Conservation (phyloP, 2,888 invertebrate genomes). For the Kryphioiulus occultus region DNA sequence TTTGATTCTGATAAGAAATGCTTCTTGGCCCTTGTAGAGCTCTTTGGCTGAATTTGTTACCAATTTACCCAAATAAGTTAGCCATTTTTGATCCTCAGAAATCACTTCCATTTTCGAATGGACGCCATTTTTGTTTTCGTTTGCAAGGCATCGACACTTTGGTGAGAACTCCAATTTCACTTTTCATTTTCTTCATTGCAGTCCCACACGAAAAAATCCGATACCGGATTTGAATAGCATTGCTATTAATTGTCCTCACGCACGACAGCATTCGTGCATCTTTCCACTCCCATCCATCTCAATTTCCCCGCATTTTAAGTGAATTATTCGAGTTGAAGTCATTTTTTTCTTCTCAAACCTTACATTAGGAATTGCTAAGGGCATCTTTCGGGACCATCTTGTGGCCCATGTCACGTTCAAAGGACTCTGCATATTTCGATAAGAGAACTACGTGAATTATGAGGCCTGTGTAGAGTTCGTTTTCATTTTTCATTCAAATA, state of each 20-base stretch:
- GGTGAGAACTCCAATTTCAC: slow-evolving; percentile 15
- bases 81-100: no score
- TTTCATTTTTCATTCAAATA: not conserved
- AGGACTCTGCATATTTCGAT: not conserved
- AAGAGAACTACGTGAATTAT: not conserved
- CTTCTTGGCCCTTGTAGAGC: not conserved
- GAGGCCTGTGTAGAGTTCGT: no score
- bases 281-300: not conserved
- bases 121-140: no score
- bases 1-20: not conserved
- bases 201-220: not conserved
- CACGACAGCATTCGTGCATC: not conserved
- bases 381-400: not conserved
- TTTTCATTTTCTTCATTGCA: not conserved
- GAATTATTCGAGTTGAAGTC: slow-evolving; percentile 6
- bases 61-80: not conserved
- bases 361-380: slow-evolving; percentile 7
- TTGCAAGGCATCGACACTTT: not conserved
- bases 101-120: no score
- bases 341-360: not conserved
- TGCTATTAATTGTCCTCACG: not conserved
- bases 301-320: slow-evolving; percentile 4
- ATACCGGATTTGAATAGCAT: not conserved
- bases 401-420: not conserved
- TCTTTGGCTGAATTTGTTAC: not conserved